phyloP scores from a whole-genome alignment of 2,797 vertebrate species.

The Notolabrus celidotus region DNA sequence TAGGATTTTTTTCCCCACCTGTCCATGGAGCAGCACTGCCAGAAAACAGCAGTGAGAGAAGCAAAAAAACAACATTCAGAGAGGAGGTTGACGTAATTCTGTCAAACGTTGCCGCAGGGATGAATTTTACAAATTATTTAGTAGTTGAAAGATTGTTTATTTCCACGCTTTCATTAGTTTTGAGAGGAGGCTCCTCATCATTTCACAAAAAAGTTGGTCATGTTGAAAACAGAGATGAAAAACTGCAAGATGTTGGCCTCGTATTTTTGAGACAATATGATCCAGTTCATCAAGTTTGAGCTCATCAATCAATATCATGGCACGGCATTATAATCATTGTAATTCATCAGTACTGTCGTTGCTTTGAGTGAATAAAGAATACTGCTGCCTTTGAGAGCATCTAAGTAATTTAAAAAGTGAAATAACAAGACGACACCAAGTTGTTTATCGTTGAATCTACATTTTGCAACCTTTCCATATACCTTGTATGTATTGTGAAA shows the following conservation, averaged over 20 bases:
- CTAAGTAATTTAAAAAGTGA: no score
- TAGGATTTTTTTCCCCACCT: neutral
- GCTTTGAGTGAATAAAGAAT: no score
- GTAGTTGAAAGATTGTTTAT: constrained; percentile 18
- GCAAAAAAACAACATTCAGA: constrained; percentile 5
- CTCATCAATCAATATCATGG: neutral
- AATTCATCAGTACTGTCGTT: neutral
- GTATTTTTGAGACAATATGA: neutral
- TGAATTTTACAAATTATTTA: constrained; percentile 39
- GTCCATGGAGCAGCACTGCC: neutral
- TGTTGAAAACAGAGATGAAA: neutral
- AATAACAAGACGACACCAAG: no score
- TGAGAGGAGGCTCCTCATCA: constrained; percentile 13
- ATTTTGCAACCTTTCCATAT: no score
- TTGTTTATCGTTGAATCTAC: no score
- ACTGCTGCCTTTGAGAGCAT: no score
- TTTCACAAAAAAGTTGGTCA: constrained; percentile 7
- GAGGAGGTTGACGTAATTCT: constrained; percentile 12
- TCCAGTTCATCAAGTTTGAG: neutral
- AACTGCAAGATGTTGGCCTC: neutral
- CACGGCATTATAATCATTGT: neutral
- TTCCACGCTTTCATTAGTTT: constrained; percentile 2
- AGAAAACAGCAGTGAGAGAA: constrained; percentile 7
- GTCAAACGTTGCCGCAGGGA: constrained; percentile 23
- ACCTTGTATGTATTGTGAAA: no score